Base-by-base conservation (phyloP, 2,888 invertebrate genomes). In the Drosophila algonquin region DNA sequence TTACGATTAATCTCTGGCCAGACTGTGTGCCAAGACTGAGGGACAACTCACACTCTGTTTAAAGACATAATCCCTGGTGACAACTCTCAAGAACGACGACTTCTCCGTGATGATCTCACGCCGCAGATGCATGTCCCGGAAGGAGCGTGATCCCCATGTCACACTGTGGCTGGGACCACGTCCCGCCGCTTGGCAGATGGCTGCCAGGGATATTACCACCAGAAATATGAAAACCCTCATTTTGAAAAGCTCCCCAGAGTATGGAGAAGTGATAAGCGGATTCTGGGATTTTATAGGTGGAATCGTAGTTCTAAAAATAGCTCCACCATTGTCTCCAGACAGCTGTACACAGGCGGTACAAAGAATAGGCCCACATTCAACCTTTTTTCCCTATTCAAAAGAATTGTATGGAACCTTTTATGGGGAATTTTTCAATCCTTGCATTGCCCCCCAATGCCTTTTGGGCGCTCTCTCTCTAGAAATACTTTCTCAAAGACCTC, bases 101-200 rank as follows among this genome's bases (percentile, higher is more conserved):
- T 87, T 87, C 16, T 77, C 71, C 2, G 63, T 73, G 10, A 88
- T 51, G 12, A 90, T 76, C 6, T 76, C 63, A 0, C 89, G 75
- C 4, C 76, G 61, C 30, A 90, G 21, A 53, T 77, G 87, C 30
- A 47, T 57, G 48, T 89, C 89, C 53, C 69, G 62, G 24, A 71
- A 77, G 21, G 47, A 16, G 5, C 90, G 80, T 5, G 63, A 57
- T 12, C 89, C 89, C 85, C 86, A 87, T 3, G 77, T 77, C 0
- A 89, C 52, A 56, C 82, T 79, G 35, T 90, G 83, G 44, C 80
- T 88, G 1, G 46, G 53, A 16, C 80, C 79, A 3, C 18, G 47
- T 7, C 71, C 81, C 1, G 60, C 50, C 0, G 48, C 71, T 5
- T 47, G 50, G 30, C 46, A 10, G 1, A 50, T 0, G 10, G 55